phyloP scores from a whole-genome alignment of 2,797 vertebrate species.

The Antennarius maculatus region DNA sequence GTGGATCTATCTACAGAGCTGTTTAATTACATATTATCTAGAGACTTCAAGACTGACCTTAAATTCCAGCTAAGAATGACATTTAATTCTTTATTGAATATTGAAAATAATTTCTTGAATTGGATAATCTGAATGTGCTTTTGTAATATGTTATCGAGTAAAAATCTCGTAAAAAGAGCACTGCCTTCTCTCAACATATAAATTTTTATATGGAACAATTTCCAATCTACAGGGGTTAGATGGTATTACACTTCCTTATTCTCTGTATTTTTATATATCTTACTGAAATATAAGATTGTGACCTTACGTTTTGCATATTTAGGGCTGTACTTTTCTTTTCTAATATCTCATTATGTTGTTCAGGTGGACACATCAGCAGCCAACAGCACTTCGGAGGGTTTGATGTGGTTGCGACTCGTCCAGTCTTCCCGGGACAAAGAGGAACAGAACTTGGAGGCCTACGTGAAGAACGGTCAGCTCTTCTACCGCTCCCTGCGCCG shows the following conservation, averaged over 20 bases:
- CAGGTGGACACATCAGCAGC: conserved; percentile 97
- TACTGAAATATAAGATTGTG: no score
- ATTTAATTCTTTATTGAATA: background rate
- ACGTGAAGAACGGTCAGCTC: conserved; percentile 96
- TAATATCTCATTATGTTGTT: background rate
- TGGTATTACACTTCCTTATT: background rate
- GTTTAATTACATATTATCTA: no score
- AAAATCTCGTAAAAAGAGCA: background rate
- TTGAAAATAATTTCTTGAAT: background rate
- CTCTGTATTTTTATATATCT: background rate
- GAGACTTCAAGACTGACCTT: background rate
- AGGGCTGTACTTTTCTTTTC: background rate
- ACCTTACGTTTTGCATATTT: no score
- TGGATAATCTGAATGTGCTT: background rate
- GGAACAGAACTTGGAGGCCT: conserved; percentile 97
- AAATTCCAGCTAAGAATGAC: background rate
- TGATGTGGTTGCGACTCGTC: conserved; percentile 96
- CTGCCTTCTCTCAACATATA: background rate
- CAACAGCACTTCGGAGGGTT: conserved; percentile 91
- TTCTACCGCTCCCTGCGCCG: conserved; percentile 94
- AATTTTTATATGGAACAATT: background rate
- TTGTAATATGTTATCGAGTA: no score
- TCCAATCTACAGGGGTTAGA: background rate
- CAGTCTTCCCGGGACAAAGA: conserved; percentile 94
- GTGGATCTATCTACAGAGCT: no score